phyloP scores from a whole-genome alignment of 2,113 vertebrate genomes.

The Upupa epops region DNA sequence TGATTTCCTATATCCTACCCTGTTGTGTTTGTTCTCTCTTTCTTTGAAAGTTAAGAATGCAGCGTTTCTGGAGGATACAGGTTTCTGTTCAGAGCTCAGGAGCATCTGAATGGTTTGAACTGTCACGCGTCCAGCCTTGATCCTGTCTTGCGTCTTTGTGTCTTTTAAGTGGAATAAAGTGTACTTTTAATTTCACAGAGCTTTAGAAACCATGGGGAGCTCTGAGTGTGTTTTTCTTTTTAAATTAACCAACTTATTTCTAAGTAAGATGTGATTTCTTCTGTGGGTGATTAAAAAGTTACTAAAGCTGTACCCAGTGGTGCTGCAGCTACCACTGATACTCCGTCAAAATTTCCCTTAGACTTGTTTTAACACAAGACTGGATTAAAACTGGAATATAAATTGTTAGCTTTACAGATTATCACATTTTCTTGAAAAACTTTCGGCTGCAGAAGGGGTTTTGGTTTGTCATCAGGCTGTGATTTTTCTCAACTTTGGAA shows the following conservation, averaged over 20 bases:
- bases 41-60: background rate
- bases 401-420: background rate
- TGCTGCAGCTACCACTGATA: background rate
- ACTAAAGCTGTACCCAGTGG: conserved; percentile 13
- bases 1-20: background rate
- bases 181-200: background rate
- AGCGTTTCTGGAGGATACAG: background rate
- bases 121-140: background rate
- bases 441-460: background rate
- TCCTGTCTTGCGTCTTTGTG: background rate
- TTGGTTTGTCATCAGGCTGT: background rate
- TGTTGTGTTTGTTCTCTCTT: background rate
- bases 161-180: background rate
- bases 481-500: background rate
- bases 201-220: background rate
- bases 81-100: background rate
- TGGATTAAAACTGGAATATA: background rate
- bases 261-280: background rate
- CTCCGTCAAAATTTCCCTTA: background rate
- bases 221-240: background rate
- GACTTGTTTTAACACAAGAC: background rate
- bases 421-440: background rate
- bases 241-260: background rate
- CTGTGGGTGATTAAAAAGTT: background rate
- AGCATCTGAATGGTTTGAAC: background rate